These are phyloP conservation scores for Drosophila melanogaster DNA, from an alignment of 1,140 invertebrate genomes.

Conservation along the genomic window Release_6_plus_ISO1_MT NT_033779.5:20335001-20335500, in stretches of 20 bases:
- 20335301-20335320: slow-evolving; percentile 31
- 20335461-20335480: slow-evolving; percentile 10
- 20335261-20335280: slow-evolving; percentile 75
- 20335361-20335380: slow-evolving; percentile 47
- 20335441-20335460: slow-evolving; percentile 47
- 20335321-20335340: slow-evolving; percentile 7
- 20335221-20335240: slow-evolving; percentile 51
- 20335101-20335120: no score
- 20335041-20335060: background rate
- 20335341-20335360: slow-evolving; percentile 67
- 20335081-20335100: no score
- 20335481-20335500: slow-evolving; percentile 40
- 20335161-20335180: background rate
- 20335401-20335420: slow-evolving; percentile 70
- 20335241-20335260: slow-evolving; percentile 65
- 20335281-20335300: slow-evolving; percentile 63
- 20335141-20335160: background rate
- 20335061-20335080: no score
- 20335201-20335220: slow-evolving; percentile 13
- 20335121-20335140: background rate
- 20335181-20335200: no score
- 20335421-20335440: slow-evolving; percentile 68
- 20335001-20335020: slow-evolving; percentile 69
- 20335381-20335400: slow-evolving; percentile 78
- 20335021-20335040: background rate